A percentile compares a stretch with the other conserved stretches of the same genome.
Evolutionary conservation across 2,113 vertebrate genomes (phyloP).

Genomic region (Corydoras sp.): DNA sequence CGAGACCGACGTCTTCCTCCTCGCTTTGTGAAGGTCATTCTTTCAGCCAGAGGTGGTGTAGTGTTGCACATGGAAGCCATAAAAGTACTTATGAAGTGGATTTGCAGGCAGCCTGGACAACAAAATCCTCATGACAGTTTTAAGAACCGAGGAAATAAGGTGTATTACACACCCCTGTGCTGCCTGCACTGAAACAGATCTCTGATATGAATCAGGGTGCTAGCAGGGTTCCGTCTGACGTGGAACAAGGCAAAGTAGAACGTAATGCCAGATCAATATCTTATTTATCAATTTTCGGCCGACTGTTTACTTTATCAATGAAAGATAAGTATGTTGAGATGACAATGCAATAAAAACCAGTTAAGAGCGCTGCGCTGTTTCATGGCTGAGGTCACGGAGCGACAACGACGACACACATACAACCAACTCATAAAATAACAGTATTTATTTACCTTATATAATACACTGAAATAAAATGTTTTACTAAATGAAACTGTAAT

Average conservation of each 20-base stretch:
- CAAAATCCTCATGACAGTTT: constrained; percentile 30
- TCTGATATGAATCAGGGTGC: constrained; percentile 6
- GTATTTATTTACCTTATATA: too few relatives aligned
- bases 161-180: neutral
- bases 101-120: constrained; percentile 47
- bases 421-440: too few relatives aligned
- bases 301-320: constrained; percentile 49
- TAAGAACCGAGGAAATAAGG: constrained; percentile 39
- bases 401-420: too few relatives aligned
- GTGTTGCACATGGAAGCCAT: constrained; percentile 54
- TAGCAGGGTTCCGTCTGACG: constrained; percentile 5
- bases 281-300: constrained; percentile 34
- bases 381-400: too few relatives aligned
- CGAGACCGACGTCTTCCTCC: constrained; percentile 40
- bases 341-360: constrained; percentile 28
- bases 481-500: too few relatives aligned
- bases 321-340: constrained; percentile 45
- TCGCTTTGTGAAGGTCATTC: constrained; percentile 54
- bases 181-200: neutral
- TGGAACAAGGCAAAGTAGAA: constrained; percentile 35
- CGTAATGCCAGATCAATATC: constrained; percentile 39
- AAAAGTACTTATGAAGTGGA: constrained; percentile 46
- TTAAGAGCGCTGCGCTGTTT: neutral
- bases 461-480: too few relatives aligned
- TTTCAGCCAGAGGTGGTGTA: constrained; percentile 56